These are phyloP conservation scores for Saccostrea glomerata DNA, from an alignment of 1,140 invertebrate species.

Conservation along the genomic window DNA sequence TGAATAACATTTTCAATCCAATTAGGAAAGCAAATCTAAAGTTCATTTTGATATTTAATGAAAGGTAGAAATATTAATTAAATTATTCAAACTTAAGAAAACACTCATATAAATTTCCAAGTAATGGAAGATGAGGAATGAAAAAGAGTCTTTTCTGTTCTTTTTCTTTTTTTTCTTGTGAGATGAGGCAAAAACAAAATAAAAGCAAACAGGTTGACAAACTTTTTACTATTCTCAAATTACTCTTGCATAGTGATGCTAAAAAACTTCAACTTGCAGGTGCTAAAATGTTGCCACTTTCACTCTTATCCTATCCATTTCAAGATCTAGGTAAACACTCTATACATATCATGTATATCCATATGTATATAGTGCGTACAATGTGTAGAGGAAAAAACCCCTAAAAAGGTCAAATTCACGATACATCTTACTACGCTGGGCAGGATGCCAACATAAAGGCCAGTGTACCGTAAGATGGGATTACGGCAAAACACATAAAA, in stretches of 20 bases:
- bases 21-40: too few relatives aligned
- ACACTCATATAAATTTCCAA: too few relatives aligned
- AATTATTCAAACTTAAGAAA: too few relatives aligned
- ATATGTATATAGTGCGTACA: background rate
- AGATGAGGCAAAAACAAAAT: too few relatives aligned
- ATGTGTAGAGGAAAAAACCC: background rate
- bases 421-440: conserved; percentile 8
- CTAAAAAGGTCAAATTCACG: conserved; percentile 19
- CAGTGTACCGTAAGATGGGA: background rate
- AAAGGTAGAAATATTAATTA: too few relatives aligned
- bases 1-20: too few relatives aligned
- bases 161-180: too few relatives aligned
- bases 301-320: background rate
- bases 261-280: background rate
- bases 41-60: too few relatives aligned
- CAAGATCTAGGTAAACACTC: background rate
- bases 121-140: too few relatives aligned
- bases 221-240: background rate
- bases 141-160: too few relatives aligned
- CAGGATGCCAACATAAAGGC: background rate
- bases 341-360: background rate
- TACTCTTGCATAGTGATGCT: background rate
- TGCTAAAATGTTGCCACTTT: background rate
- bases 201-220: too few relatives aligned
- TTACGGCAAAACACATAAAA: background rate